A percentile compares a stretch with the other conserved stretches of the same genome.
Conservation (phyloP, 2,797 vertebrate species). For the Sarcophilus harrisii region DNA sequence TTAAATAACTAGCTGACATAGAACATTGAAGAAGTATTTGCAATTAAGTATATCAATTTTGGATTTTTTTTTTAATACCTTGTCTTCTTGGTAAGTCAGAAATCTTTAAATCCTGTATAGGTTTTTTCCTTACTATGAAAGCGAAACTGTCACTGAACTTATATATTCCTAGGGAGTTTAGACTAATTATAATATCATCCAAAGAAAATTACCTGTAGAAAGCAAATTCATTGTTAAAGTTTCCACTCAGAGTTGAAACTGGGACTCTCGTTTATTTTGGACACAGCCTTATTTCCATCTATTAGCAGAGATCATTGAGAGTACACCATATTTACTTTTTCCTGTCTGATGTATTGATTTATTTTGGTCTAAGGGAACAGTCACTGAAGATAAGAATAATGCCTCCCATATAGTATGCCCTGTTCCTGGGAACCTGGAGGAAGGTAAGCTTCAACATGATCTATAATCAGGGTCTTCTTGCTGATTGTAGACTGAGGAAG, state of each 20-base stretch:
- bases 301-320: slow-evolving; percentile 47
- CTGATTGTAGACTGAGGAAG: background rate
- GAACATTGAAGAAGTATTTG: background rate
- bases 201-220: slow-evolving; percentile 33
- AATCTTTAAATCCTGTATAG: slow-evolving; percentile 16
- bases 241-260: background rate
- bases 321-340: background rate
- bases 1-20: background rate
- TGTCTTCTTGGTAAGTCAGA: slow-evolving; percentile 21
- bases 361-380: slow-evolving; percentile 89
- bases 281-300: slow-evolving; percentile 16
- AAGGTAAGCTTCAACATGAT: slow-evolving; percentile 86
- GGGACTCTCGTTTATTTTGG: background rate
- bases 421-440: slow-evolving; percentile 94
- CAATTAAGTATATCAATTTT: background rate
- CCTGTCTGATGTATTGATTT: background rate
- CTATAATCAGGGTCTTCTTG: background rate
- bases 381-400: slow-evolving; percentile 94
- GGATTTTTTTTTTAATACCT: slow-evolving; percentile 3
- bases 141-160: background rate
- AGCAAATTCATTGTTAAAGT: slow-evolving; percentile 12
- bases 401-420: slow-evolving; percentile 95
- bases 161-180: slow-evolving; percentile 39
- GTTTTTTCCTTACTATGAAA: background rate
- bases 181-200: slow-evolving; percentile 32